Conservation (phyloP, 2,113 vertebrate species). For the Peromyscus californicus region DNA sequence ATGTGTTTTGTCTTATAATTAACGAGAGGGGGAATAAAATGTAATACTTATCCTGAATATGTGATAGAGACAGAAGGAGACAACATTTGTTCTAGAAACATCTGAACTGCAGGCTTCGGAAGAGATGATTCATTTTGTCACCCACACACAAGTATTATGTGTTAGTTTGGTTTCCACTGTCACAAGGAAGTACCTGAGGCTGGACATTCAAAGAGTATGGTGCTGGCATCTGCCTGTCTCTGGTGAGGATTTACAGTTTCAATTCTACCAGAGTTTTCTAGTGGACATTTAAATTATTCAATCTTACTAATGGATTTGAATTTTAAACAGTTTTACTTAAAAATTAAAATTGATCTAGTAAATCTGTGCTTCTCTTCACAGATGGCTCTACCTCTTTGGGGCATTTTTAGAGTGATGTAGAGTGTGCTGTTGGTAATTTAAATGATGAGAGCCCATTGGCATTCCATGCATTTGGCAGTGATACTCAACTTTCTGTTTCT, state of each 20-base stretch:
- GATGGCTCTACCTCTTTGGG: neutral
- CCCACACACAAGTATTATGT: neutral
- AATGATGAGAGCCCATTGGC: neutral
- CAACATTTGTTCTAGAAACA: neutral
- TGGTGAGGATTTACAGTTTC: neutral
- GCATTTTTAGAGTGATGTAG: neutral
- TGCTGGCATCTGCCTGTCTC: neutral
- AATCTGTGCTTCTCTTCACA: neutral
- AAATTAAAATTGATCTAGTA: neutral
- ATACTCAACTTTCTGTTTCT: neutral
- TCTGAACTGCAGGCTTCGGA: neutral
- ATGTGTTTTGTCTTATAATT: neutral
- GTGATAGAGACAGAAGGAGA: neutral
- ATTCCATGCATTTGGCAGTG: neutral
- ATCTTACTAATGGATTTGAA: neutral
- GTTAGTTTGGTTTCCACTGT: neutral
- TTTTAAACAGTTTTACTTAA: neutral
- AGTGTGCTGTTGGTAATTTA: neutral
- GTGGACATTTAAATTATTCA: conserved; percentile 29
- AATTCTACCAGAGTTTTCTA: neutral
- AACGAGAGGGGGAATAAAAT: neutral
- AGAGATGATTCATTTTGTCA: neutral
- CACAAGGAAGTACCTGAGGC: neutral
- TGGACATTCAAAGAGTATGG: neutral
- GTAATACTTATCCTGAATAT: neutral